These are phyloP conservation scores for Leptobrachium leishanense DNA, from an alignment of 2,113 vertebrate genomes.

Conservation along the genomic window DNA sequence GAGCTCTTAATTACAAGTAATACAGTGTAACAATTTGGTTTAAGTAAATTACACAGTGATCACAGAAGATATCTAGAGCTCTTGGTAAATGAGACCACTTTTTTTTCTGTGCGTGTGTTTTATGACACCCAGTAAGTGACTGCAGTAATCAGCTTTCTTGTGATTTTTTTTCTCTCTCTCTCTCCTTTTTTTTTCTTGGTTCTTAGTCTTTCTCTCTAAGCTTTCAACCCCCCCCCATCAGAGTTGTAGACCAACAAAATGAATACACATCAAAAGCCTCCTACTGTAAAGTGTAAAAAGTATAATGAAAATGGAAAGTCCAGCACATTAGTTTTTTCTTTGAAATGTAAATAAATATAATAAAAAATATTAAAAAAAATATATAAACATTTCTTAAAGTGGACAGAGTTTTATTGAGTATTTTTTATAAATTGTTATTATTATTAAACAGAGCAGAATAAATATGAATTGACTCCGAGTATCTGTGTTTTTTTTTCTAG, in stretches of 20 bases:
- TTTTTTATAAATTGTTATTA: conserved; percentile 53
- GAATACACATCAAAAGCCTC: conserved; percentile 14
- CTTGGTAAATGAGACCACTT: conserved; percentile 53
- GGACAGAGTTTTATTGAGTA: not conserved
- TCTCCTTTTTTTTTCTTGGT: conserved; percentile 18
- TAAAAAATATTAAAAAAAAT: not conserved
- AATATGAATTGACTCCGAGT: not conserved
- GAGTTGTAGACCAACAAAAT: conserved; percentile 40
- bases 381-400: too few relatives aligned
- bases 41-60: conserved; percentile 53
- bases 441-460: not conserved
- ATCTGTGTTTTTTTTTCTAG: conserved; percentile 82
- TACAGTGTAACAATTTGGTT: conserved; percentile 47
- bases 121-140: conserved; percentile 53
- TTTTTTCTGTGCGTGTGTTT: conserved; percentile 56
- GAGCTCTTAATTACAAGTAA: conserved; percentile 46
- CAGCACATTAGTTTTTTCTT: too few relatives aligned
- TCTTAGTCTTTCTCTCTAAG: conserved; percentile 52
- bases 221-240: conserved; percentile 28
- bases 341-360: too few relatives aligned
- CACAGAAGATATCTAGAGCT: conserved; percentile 8
- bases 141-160: conserved; percentile 60
- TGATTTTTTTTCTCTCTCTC: conserved; percentile 57
- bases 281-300: conserved; percentile 32
- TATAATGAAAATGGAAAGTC: too few relatives aligned